Evolutionary conservation across 2,888 invertebrate species (phyloP).

Genomic region (Meteorus colon): DNA sequence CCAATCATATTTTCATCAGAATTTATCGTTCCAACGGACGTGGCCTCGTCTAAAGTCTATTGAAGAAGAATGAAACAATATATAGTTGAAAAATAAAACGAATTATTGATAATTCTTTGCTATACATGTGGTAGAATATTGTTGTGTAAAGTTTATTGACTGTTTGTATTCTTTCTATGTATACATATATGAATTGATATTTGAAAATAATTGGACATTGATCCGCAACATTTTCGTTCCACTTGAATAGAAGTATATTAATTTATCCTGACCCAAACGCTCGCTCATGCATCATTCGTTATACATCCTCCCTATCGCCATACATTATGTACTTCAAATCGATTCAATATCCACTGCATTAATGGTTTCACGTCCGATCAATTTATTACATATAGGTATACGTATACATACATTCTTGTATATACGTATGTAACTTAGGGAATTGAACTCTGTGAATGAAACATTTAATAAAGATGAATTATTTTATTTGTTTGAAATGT

Average conservation of each 20-base stretch:
- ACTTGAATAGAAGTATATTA: slow-evolving; percentile 9
- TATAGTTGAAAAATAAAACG: too few relatives aligned
- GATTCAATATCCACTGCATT: slow-evolving; percentile 48
- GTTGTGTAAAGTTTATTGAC: neutral
- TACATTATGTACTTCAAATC: slow-evolving; percentile 62
- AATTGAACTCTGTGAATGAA: slow-evolving; percentile 30
- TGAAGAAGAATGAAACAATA: too few relatives aligned
- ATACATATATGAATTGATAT: neutral
- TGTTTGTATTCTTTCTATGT: neutral
- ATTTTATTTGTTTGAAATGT: slow-evolving; percentile 18
- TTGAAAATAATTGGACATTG: slow-evolving; percentile 17
- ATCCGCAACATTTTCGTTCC: slow-evolving; percentile 22
- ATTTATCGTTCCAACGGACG: too few relatives aligned
- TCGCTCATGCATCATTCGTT: slow-evolving; percentile 46
- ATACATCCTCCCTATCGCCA: slow-evolving; percentile 56
- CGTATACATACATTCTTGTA: neutral
- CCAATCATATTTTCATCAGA: too few relatives aligned
- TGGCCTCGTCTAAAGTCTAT: too few relatives aligned
- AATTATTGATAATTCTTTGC: too few relatives aligned
- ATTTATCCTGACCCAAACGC: slow-evolving; percentile 30
- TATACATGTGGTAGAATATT: neutral
- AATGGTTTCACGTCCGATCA: slow-evolving; percentile 13
- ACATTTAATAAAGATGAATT: slow-evolving; percentile 27
- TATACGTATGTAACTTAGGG: slow-evolving; percentile 2
- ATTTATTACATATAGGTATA: slow-evolving; percentile 14